phyloP scores from a whole-genome alignment of 2,113 vertebrate species.

The Tricholaema leucomelas region DNA sequence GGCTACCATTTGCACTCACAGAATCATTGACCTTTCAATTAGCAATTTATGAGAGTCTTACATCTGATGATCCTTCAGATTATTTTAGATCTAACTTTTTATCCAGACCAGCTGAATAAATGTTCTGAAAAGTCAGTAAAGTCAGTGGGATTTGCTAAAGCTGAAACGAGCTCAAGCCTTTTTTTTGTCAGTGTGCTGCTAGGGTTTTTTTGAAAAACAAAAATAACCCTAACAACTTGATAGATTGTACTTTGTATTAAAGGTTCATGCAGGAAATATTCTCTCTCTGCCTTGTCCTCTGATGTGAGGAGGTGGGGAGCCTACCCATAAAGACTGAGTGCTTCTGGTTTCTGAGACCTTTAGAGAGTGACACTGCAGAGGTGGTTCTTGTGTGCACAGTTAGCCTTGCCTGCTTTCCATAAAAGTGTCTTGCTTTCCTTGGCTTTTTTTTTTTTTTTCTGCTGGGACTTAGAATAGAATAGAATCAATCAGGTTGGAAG shows the following conservation, averaged over 20 bases:
- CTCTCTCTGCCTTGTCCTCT: background rate
- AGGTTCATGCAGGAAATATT: background rate
- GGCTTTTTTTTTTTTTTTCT: too few relatives aligned
- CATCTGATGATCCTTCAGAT: constrained; percentile 38
- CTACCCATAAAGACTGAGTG: background rate
- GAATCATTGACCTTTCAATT: constrained; percentile 47
- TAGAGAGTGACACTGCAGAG: background rate
- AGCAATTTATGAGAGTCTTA: constrained; percentile 48
- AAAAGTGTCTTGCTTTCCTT: background rate
- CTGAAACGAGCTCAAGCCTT: background rate
- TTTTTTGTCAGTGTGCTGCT: background rate
- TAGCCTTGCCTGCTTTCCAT: background rate
- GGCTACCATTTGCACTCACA: constrained; percentile 9
- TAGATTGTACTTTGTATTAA: background rate
- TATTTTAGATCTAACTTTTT: constrained; percentile 31
- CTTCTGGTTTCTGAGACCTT: background rate
- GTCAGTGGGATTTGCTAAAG: constrained; percentile 41
- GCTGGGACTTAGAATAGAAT: too few relatives aligned
- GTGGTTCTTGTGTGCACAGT: accelerated
- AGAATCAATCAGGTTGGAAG: too few relatives aligned
- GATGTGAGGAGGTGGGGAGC: background rate
- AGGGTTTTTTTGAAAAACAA: background rate
- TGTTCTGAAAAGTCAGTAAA: constrained; percentile 42
- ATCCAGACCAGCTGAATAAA: constrained; percentile 66
- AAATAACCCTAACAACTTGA: too few relatives aligned